Base-by-base conservation (phyloP, 2,113 vertebrate genomes). In the Cebidichthys violaceus region DNA sequence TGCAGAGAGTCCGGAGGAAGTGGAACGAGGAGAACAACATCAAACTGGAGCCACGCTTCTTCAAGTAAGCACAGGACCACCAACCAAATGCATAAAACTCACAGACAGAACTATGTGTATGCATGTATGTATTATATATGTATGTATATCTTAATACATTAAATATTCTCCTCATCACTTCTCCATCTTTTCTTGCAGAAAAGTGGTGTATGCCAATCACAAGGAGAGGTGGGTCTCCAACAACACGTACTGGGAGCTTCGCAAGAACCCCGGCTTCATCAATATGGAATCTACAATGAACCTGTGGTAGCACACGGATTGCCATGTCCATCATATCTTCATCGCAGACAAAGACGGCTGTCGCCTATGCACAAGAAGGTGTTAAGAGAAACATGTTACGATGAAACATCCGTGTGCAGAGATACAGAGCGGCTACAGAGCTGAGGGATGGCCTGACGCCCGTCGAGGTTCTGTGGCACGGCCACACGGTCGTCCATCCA, bases 161-260 rank as follows among this genome's bases (percentile, higher is more conserved):
- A 22, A 59, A 59, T 27, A 7, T 15, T 33, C 4, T 9, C 15
- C n/a, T 27, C 4, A 9, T 22, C 11, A 9, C 31, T 10, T 39
- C n/a, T 70, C 20, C 11, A 9, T 76, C 1, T 35, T 67, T 45
- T 64, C 17, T 88, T 92, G 20, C 95, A 99, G 98, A 94, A 99
- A 99, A 96, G 95, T 97, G 86, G 93, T 96, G 0, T 98, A 99
- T 2, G 90, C 94, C 85, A 97, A 99, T 95, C 97, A 97, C 92
- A 97, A 97, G 92, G 98, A 99, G 95, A 93, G 96, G 73, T 99
- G 98, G 98, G 96, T 99, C 92, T 97, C 97, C 84, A 99, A 98
- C 84, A 97, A 97, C 91, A 97, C 90, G 35, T 99, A 99, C 92
- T 99, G 98, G 98, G 98, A 99, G 88, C 94, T 99, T 27, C 97